Evolutionary conservation across 2,797 vertebrate species (phyloP), one percentile per base, ranked within the genome.

Genomic region (Phaenicophaeus curvirostris): DNA sequence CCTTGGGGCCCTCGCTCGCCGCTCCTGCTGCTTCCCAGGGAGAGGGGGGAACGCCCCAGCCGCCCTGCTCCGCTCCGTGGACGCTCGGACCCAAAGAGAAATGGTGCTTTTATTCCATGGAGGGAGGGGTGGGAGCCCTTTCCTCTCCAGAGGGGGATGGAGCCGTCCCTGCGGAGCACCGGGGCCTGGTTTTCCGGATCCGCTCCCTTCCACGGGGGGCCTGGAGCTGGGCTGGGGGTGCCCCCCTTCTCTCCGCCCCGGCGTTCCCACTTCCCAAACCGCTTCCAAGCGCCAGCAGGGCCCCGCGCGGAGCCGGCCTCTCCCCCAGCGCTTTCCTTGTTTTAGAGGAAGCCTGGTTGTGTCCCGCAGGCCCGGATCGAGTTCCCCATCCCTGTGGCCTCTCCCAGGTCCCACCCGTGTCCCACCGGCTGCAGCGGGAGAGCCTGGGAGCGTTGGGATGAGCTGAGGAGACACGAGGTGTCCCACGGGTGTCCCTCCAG

Each of bases 311-410:
- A 33, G 58, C 51, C 28, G 6, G 65, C 75, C 95, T 94, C 90
- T 78, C 87, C 94, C 58, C 58, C 61, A 75, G 91, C 90, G 20
- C 92, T 91, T 98, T 98, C 98, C 98, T 98, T 98, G 97, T 98
- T 98, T 97, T 98, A 98, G 95, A 98, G 98, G 98, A 97, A 97
- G 97, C 46, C 46, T 21, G 46, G 46, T 46, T 46, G 19, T 46
- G 46, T 46, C 46, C 21, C 19, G 9, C 8, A 21, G 46, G 46
- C 20, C 23, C 46, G 46, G 46, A 21, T 20, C 9, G 46, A 46
- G 20, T 9, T 18, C 46, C 46, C 20, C 46, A 46, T 20, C 46
- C 46, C 46, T 46, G 46, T 46, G 46, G 46, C 46, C 17, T 46
- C 46, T 46, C 46, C 46, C 17, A 18, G 20, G 20, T 46, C 46